These are phyloP conservation scores for Cossypha caffra DNA, from an alignment of 2,797 vertebrate genomes.

Conservation along the genomic window DNA sequence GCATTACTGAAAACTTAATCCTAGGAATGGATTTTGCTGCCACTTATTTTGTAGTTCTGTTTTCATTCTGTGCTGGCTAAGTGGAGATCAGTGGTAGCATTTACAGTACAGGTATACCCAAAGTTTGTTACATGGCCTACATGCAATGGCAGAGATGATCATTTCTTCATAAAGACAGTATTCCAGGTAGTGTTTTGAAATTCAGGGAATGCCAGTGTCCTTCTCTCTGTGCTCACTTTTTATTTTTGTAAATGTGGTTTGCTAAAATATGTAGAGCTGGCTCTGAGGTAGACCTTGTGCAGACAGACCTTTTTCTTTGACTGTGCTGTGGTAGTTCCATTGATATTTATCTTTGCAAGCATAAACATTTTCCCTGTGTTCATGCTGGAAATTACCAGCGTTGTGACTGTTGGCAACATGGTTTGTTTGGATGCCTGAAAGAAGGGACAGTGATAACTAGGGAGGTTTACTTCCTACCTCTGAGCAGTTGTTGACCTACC, in stretches of 20 bases:
- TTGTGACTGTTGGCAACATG: neutral
- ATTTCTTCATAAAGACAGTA: neutral
- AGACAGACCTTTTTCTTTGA: neutral
- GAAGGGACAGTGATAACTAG: neutral
- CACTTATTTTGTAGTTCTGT: neutral
- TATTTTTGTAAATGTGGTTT: neutral
- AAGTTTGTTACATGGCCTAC: neutral
- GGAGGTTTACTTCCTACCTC: neutral
- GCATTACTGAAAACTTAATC: neutral
- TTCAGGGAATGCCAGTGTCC: neutral
- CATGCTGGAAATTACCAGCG: neutral
- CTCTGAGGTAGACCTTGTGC: neutral
- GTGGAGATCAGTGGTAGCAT: neutral
- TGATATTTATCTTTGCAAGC: neutral
- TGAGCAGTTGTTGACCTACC: neutral
- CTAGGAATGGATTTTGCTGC: accelerated
- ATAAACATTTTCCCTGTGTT: neutral
- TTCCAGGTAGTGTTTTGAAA: neutral
- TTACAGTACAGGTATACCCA: neutral
- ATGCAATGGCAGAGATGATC: neutral
- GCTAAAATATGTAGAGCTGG: neutral
- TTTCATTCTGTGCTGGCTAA: neutral
- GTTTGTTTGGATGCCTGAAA: neutral
- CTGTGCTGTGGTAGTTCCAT: neutral
- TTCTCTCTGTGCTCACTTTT: neutral